Base-by-base conservation (phyloP, 2,888 invertebrate genomes). In the Margaritifera margaritifera region DNA sequence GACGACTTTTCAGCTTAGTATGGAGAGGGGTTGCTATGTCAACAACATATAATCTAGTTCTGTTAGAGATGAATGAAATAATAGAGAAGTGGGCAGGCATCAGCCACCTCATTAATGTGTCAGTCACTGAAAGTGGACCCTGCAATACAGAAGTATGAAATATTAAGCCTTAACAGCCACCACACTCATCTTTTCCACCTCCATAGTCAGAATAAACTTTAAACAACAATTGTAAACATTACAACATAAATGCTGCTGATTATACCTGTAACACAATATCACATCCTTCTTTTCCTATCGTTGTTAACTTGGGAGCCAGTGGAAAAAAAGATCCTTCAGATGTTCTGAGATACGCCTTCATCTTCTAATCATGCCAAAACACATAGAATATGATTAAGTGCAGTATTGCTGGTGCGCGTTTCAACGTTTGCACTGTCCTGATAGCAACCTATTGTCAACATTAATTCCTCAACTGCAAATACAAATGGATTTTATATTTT, bases 271-370 rank as follows among this genome's bases (percentile, higher is more conserved):
- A 81, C 8, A 84, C 82, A 8, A 90, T 77, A 77, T 90, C 90
- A 80, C 89, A 89, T n/a, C 87, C 87, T 76, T 90, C 89, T 64
- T 87, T 79, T 54, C 90, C 90, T 56, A 90, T 75, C 11, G 89
- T 89, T 50, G 89, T 90, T 42, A 89, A 85, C 74, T 89, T 88
- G 6, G 88, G 88, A 6, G 88, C 80, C 53, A 90, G 79, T 24
- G 85, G 85, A 69, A 86, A 87, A 22, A 84, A 73, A 24, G 79
- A 75, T 25, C 85, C 84, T 74, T 89, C 88, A 24, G 70, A 66
- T 54, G 83, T 84, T 77, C 86, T 88, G 25, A 90, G 79, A 79
- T 76, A 88, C 55, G 88, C 88, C 73, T 87, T 89, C 82, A 86
- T 81, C 64, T 80, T 56, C 65, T 62, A 55, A 57, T 72, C 71